These are phyloP conservation scores for Vireo altiloquus DNA, from an alignment of 2,113 vertebrate species.

Conservation along the genomic window DNA sequence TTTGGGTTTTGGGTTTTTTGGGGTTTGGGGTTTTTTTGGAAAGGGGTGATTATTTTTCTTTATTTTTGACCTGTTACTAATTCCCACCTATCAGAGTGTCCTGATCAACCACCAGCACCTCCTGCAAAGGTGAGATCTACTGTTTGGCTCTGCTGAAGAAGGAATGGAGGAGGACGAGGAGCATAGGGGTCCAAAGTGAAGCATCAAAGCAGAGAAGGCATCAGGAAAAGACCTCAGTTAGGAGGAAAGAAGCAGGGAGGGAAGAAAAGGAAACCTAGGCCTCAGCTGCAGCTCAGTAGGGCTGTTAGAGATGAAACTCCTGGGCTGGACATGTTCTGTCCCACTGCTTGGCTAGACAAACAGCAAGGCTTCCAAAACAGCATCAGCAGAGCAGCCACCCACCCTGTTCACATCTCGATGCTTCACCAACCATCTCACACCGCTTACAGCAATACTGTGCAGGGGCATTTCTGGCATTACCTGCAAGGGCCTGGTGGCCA, in stretches of 20 bases:
- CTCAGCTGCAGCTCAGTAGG: background rate
- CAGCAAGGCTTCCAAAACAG: background rate
- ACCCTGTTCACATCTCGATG: accelerated
- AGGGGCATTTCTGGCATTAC: accelerated
- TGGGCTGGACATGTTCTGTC: accelerated
- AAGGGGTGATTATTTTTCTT: background rate
- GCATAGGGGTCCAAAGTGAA: background rate
- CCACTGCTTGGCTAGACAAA: background rate
- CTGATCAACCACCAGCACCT: background rate
- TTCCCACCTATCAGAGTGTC: background rate
- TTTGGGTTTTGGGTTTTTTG: background rate
- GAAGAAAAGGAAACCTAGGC: background rate
- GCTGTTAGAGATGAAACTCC: background rate
- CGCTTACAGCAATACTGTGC: accelerated
- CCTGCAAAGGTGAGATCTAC: background rate
- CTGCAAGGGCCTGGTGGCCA: background rate
- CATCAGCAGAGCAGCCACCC: background rate
- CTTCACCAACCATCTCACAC: background rate
- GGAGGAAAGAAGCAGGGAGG: background rate
- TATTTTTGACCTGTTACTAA: background rate
- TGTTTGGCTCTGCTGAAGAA: background rate
- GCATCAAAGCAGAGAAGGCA: background rate
- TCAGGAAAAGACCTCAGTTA: background rate
- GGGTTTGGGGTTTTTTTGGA: too few species aligned
- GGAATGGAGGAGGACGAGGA: background rate